Base-by-base conservation (phyloP, 1,140 invertebrate genomes). In the Orchestia grillus region DNA sequence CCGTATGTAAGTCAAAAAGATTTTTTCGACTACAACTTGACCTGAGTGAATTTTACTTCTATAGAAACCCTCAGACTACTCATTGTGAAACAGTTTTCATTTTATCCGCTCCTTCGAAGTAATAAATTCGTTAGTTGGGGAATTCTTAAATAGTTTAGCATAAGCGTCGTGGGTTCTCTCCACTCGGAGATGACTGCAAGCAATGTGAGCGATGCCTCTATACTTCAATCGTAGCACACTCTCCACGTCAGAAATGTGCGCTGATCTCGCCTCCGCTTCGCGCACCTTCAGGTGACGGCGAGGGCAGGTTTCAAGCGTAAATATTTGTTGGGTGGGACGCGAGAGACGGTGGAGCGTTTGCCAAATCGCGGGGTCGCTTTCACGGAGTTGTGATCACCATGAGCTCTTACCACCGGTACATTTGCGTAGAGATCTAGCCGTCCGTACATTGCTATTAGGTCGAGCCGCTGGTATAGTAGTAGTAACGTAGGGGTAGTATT, bases 271-370 rank as follows among this genome's bases (percentile, higher is more conserved):
- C 62, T 77, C 28, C 62, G 36, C 11, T 28, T 90, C 11, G 42
- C 88, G 41, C 43, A 44, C 28, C 41, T 90, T 42, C 4, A 8
- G 88, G 88, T 90, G 88, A 44, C 88, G 4, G 41, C 4, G 88
- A 90, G 88, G 15, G 88, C 88, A 42, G 43, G 4, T 90, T 90
- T 90, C 88, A 90, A 42, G 88, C 43, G 88, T 90, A 90, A 90
- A 90, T 90, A 90, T 90, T 90, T 90, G 88, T 44, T 42, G n/a
- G 88, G 88, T 90, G 88, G 88, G 43, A 44, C 88, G 43, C 41
- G 3, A 15, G 28, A 44, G 43, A 44, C 88, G 4, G 43, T 44
- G n/a, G 41, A 41, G 88, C 88, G 43, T 90, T 90, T 41, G 88
- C 88, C 43, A 90, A 44, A 44, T 41, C 41, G 4, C 36, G 43